Percentiles rank a stretch among this genome's conserved stretches.
These are phyloP conservation scores for Rhizoglyphus robini DNA, from an alignment of 1,140 invertebrate species.

Conservation along the genomic window DNA sequence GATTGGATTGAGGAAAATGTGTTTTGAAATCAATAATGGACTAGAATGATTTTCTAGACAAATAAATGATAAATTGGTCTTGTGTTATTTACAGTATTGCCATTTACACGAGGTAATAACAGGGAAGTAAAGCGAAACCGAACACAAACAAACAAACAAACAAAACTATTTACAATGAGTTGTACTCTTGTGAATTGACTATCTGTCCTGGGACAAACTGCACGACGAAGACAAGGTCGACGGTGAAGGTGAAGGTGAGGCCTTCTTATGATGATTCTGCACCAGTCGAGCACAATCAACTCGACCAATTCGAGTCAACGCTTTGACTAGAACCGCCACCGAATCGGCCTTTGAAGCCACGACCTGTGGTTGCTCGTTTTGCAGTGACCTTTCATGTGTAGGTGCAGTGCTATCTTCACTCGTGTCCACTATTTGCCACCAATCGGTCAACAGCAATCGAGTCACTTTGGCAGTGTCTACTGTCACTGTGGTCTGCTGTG, in stretches of 20 bases:
- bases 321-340: neutral
- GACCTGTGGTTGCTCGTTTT: neutral
- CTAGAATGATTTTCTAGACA: too few relatives aligned
- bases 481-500: too few relatives aligned
- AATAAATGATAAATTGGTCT: too few relatives aligned
- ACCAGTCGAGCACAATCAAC: constrained; percentile 14
- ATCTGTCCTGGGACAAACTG: too few relatives aligned
- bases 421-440: too few relatives aligned
- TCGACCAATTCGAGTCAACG: constrained; percentile 6
- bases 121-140: too few relatives aligned
- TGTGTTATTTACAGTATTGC: too few relatives aligned
- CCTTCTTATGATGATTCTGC: neutral
- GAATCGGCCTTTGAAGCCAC: neutral
- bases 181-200: too few relatives aligned
- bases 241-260: neutral
- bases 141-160: too few relatives aligned
- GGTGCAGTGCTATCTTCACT: neutral
- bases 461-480: neutral
- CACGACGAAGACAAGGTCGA: neutral
- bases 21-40: neutral
- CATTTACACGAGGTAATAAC: too few relatives aligned
- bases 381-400: neutral
- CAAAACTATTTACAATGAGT: too few relatives aligned
- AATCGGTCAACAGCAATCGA: neutral
- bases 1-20: constrained; percentile 46